These are phyloP conservation scores for Pardalotus punctatus DNA, from an alignment of 2,113 vertebrate genomes.

Conservation along the genomic window DNA sequence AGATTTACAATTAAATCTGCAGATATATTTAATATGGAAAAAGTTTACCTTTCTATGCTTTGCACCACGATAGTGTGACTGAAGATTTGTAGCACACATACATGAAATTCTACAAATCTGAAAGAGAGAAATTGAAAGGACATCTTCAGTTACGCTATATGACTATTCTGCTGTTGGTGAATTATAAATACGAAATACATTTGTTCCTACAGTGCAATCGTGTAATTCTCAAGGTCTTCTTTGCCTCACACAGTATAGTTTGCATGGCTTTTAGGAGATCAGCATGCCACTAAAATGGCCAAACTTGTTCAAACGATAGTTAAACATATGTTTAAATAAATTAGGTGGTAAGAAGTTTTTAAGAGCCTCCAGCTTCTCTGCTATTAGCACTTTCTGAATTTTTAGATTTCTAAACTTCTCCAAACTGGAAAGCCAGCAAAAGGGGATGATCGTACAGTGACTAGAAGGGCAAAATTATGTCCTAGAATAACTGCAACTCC, in stretches of 20 bases:
- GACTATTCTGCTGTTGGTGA: background rate
- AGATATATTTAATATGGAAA: background rate
- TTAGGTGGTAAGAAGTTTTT: background rate
- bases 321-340: background rate
- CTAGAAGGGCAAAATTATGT: background rate
- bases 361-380: background rate
- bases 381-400: background rate
- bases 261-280: background rate
- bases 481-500: background rate
- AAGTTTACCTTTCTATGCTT: slow-evolving; percentile 61
- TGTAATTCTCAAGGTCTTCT: background rate
- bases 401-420: background rate
- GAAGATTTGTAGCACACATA: slow-evolving; percentile 33
- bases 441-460: background rate
- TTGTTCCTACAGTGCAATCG: background rate
- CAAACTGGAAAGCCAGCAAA: background rate
- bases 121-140: slow-evolving; percentile 9
- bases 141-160: background rate
- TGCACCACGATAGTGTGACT: slow-evolving; percentile 49
- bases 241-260: background rate
- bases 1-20: background rate
- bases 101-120: slow-evolving; percentile 55
- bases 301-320: background rate
- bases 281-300: background rate
- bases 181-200: background rate